These are phyloP conservation scores for Brachyalestes nurse DNA, from an alignment of 2,797 vertebrate species.

Conservation along the genomic window DNA sequence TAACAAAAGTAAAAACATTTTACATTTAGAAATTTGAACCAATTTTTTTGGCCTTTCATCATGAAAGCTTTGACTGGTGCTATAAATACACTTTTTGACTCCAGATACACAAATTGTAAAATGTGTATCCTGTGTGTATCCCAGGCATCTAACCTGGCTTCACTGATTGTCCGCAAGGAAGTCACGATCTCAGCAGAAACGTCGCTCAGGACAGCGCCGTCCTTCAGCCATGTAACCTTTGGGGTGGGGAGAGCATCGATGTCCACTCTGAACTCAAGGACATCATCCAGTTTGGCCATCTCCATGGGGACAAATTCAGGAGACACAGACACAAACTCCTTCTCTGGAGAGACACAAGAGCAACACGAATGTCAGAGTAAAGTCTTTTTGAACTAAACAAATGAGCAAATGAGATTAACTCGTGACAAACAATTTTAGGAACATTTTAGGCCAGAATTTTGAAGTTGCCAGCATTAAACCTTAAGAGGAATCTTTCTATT, in stretches of 20 bases:
- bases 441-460: no score
- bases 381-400: not conserved
- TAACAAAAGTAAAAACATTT: no score
- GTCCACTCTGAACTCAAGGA: constrained; percentile 86
- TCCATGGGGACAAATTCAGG: constrained; percentile 82
- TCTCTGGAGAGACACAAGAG: constrained; percentile 75
- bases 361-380: not conserved
- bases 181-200: constrained; percentile 90
- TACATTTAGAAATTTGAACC: no score
- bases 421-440: not conserved
- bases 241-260: constrained; percentile 87
- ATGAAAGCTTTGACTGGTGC: no score
- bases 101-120: not conserved
- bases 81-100: not conserved
- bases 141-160: constrained; percentile 84
- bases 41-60: no score
- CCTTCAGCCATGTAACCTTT: constrained; percentile 90
- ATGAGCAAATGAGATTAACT: not conserved
- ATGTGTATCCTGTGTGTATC: not conserved
- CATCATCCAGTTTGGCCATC: constrained; percentile 88
- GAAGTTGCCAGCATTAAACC: no score
- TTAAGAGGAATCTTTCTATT: no score
- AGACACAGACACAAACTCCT: constrained; percentile 83
- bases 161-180: constrained; percentile 78
- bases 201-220: constrained; percentile 84